Evolutionary conservation across 2,797 vertebrate genomes (phyloP).

Genomic region (Ptychobarbus kaznakovi): DNA sequence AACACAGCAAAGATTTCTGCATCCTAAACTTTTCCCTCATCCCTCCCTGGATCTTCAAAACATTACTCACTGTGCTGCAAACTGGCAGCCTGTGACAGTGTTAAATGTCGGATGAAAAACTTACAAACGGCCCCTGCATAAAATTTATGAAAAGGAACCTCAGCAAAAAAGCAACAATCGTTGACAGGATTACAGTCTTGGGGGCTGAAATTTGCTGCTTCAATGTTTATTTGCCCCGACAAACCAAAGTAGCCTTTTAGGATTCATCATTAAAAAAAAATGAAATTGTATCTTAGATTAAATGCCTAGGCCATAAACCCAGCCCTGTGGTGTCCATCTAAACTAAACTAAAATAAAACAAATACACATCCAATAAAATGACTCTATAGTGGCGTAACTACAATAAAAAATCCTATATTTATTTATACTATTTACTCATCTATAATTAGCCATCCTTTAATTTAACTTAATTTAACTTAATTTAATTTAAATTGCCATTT

Average conservation of each 20-base stretch:
- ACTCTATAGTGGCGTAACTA: not conserved
- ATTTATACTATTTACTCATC: not conserved
- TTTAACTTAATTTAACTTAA: not conserved
- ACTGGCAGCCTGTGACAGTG: not conserved
- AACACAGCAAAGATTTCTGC: not conserved
- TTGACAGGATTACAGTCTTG: constrained; percentile 48
- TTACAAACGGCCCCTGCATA: constrained; percentile 29
- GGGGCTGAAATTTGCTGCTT: constrained; percentile 37
- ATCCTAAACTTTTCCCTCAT: not conserved
- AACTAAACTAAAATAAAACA: not conserved
- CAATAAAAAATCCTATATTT: not conserved
- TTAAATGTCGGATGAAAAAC: not conserved
- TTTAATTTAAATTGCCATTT: not conserved
- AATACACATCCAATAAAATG: not conserved
- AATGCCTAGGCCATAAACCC: not conserved
- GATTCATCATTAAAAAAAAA: not conserved
- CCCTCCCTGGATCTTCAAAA: not conserved
- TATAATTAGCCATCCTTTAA: not conserved
- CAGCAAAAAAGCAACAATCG: constrained; percentile 26
- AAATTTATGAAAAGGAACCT: not conserved
- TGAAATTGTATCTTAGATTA: not conserved
- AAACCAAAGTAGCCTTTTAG: constrained; percentile 35
- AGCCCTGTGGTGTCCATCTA: not conserved
- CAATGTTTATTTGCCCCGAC: constrained; percentile 31
- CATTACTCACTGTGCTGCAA: constrained; percentile 1